These are phyloP conservation scores for Dendrolimus pini DNA, from an alignment of 2,888 invertebrate genomes.

Conservation along the genomic window DNA sequence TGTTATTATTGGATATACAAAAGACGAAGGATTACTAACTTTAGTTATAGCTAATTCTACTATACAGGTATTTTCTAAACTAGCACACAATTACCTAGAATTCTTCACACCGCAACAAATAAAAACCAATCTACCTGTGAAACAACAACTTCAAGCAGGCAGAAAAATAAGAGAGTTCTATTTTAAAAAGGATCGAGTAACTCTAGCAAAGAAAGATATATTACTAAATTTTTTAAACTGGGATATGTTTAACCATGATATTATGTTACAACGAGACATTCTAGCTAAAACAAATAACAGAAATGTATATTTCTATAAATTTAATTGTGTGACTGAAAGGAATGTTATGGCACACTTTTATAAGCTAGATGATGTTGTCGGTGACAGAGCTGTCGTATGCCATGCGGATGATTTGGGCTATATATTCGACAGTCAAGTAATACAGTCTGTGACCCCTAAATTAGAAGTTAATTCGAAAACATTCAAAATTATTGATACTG, in stretches of 20 bases:
- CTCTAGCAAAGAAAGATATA: slow-evolving; percentile 1
- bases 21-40: not conserved
- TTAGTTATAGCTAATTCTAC: not conserved
- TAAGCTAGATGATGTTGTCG: slow-evolving; percentile 14
- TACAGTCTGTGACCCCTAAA: slow-evolving; percentile 2
- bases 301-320: slow-evolving; percentile 29
- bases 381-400: slow-evolving; percentile 25
- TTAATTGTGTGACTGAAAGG: slow-evolving; percentile 28
- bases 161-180: too few relatives aligned
- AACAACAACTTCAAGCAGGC: too few relatives aligned
- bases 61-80: not conserved
- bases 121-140: not conserved
- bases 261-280: slow-evolving; percentile 16
- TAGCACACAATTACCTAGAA: not conserved
- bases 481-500: slow-evolving; percentile 8
- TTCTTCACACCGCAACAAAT: not conserved
- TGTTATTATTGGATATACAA: not conserved
- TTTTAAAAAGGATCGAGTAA: too few relatives aligned
- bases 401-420: slow-evolving; percentile 40
- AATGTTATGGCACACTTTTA: slow-evolving; percentile 21
- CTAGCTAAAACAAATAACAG: slow-evolving; percentile 16
- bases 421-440: slow-evolving; percentile 24
- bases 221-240: slow-evolving; percentile 26
- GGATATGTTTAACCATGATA: slow-evolving; percentile 18
- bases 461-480: slow-evolving; percentile 6